phyloP scores from a whole-genome alignment of 2,113 vertebrate genomes.

The Sula dactylatra region DNA sequence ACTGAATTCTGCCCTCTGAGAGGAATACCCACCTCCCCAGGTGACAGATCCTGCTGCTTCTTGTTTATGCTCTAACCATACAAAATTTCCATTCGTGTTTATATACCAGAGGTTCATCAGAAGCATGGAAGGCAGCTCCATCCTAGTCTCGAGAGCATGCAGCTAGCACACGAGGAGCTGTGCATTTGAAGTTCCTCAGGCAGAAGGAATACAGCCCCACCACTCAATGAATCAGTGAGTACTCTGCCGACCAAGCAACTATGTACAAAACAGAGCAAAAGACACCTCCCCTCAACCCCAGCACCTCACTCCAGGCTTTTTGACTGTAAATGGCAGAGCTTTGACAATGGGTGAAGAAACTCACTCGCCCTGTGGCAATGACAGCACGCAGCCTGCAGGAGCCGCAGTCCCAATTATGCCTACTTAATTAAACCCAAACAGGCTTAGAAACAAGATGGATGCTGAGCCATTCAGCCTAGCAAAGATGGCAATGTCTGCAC shows the following conservation, averaged over 20 bases:
- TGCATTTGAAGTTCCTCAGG: not conserved
- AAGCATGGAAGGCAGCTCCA: not conserved
- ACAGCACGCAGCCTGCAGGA: not conserved
- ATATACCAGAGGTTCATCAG: not conserved
- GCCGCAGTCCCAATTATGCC: not conserved
- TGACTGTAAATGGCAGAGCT: not conserved
- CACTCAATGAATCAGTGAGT: rapidly evolving
- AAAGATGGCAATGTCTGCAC: not conserved
- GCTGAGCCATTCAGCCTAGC: not conserved
- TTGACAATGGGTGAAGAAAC: not conserved
- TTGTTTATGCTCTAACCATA: not conserved
- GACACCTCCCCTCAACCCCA: not conserved
- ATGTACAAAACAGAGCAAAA: not conserved
- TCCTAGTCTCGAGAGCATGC: not conserved
- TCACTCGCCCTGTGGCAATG: no score
- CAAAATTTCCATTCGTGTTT: not conserved
- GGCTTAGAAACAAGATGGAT: not conserved
- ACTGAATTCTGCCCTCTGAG: not conserved
- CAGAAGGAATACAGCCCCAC: not conserved
- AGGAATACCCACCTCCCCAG: not conserved
- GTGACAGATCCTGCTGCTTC: not conserved
- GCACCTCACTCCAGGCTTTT: not conserved
- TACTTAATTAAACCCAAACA: not conserved
- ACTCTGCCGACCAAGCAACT: not conserved
- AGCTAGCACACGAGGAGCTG: not conserved